Evolutionary conservation across 1,140 invertebrate species (phyloP), one percentile per base, ranked within the genome.

Genomic region (Meteorus sp.): DNA sequence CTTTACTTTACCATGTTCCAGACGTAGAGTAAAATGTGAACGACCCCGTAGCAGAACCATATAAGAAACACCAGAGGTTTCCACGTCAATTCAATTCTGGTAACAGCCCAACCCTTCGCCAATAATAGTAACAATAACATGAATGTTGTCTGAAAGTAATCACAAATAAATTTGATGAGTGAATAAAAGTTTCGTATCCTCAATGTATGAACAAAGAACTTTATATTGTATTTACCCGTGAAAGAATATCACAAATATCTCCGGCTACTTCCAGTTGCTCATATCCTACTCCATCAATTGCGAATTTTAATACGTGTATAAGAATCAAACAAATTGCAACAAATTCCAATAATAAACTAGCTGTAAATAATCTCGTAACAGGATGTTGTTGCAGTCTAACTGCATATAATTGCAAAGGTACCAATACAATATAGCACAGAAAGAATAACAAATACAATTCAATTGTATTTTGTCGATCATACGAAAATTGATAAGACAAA

Each of bases 71-170:
- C 85, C 29, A 95, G 79, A 45, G 85, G 87, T 80, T 90, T 95
- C 83, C 89, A 90, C 59, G 88, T 89, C 33, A 97, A 82, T 80
- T 95, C 91, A 66, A 92, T 85, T 64, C 91, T 83, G 17, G 94
- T 97, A 5, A 98, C 92, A 9, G 94, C 95, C 95, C 95, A 98
- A 22, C 97, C 97, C 84, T 97, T 97, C 27, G 95, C 95, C 55
- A 98, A 80, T 45, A 98, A 80, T 41, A 99, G 80, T 29, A 98
- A 82, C n/a, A 98, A 81, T 59, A 99, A 82, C 92, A 98, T 97
- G 70, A 98, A 96, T 6, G 93, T 84, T 54, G 93, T 93, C 89
- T 95, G 79, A 45, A 88, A 86, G 73, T 67, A 60, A 67, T 31
- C 64, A 65, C 59, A 57, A 57, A 11, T 44, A 23, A 41, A 29